Conservation (phyloP, 2,113 vertebrate genomes). For the Leiothrix lutea region DNA sequence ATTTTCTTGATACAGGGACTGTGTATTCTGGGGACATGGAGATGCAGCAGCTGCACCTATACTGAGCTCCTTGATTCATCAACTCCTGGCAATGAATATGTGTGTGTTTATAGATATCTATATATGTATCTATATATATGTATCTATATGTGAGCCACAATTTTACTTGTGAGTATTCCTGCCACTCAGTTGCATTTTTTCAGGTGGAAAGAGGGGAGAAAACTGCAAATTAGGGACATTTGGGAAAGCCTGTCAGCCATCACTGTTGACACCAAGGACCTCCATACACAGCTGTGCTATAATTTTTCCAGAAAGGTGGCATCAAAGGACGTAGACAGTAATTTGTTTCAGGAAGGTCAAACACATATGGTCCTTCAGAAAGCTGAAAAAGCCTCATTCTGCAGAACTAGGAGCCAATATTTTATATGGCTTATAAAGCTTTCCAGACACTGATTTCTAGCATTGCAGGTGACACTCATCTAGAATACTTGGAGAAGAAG, state of each 20-base stretch:
- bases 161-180: neutral
- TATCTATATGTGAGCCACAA: neutral
- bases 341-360: constrained; percentile 5
- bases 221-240: neutral
- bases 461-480: neutral
- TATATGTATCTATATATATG: neutral
- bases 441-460: neutral
- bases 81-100: neutral
- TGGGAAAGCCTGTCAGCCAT: neutral
- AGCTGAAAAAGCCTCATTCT: neutral
- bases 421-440: neutral
- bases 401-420: neutral
- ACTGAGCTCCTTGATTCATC: neutral
- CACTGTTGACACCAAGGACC: neutral
- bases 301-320: neutral
- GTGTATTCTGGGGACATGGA: neutral
- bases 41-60: neutral
- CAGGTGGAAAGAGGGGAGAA: neutral
- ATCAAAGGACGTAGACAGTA: neutral
- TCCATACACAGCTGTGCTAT: neutral
- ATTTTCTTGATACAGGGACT: neutral
- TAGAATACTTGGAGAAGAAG: neutral
- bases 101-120: neutral
- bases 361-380: neutral
- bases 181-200: neutral